phyloP scores from a whole-genome alignment of 2,888 invertebrate genomes.

The Scaptomyza reducta region DNA sequence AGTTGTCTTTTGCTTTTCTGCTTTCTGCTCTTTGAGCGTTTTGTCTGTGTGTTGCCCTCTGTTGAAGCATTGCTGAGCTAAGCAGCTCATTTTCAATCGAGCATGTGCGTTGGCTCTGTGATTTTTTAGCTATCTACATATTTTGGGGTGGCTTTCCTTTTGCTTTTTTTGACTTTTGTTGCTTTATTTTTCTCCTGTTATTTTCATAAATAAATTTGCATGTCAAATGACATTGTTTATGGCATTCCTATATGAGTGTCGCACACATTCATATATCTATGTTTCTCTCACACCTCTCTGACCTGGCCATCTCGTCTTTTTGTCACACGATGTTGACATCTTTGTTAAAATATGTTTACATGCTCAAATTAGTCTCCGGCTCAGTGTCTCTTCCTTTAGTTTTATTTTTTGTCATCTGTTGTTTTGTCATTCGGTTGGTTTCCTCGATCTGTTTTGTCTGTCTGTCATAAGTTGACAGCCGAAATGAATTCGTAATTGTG shows the following conservation, averaged over 20 bases:
- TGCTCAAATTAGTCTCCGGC: slow-evolving; percentile 69
- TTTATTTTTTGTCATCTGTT: background rate
- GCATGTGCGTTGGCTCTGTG: slow-evolving; percentile 63
- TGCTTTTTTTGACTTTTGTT: slow-evolving; percentile 21
- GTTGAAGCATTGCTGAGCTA: slow-evolving; percentile 65
- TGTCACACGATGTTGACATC: slow-evolving; percentile 77
- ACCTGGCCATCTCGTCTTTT: slow-evolving; percentile 47
- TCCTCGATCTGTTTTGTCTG: slow-evolving; percentile 40
- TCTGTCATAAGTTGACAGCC: slow-evolving; percentile 66
- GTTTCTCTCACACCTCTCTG: slow-evolving; percentile 15
- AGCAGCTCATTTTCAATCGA: slow-evolving; percentile 76
- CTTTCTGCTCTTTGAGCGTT: slow-evolving; percentile 9
- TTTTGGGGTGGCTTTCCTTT: slow-evolving; percentile 8
- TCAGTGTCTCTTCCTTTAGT: slow-evolving; percentile 7
- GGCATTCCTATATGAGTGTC: slow-evolving; percentile 74
- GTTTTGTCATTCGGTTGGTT: slow-evolving; percentile 29
- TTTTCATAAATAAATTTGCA: slow-evolving; percentile 80
- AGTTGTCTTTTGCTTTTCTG: slow-evolving; percentile 18
- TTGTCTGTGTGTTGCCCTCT: slow-evolving; percentile 22
- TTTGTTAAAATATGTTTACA: slow-evolving; percentile 81
- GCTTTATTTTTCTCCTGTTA: slow-evolving; percentile 60
- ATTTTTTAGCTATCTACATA: slow-evolving; percentile 38
- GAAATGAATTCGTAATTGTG: slow-evolving; percentile 80
- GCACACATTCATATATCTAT: slow-evolving; percentile 42
- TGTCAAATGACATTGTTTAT: slow-evolving; percentile 80